Base-by-base conservation (phyloP, 2,113 vertebrate species). In the Hyaena hyaena region DNA sequence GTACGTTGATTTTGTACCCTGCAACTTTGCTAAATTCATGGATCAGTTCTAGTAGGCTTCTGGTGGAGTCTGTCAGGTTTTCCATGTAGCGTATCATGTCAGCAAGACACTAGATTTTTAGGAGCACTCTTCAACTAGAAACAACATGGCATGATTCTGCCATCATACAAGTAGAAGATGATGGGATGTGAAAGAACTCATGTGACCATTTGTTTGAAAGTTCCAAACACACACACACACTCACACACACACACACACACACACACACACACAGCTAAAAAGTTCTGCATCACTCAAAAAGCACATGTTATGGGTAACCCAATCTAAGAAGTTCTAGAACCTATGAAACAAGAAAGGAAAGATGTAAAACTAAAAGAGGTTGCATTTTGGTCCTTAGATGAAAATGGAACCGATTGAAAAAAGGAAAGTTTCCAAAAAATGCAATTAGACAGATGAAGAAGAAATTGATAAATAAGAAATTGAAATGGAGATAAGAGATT, bases 401-500 rank as follows among this genome's bases (percentile, higher is more conserved):
- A 90, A 93, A 79, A 91, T 71, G 50, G 12, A 83, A 10, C 50
- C 81, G 58, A 86, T 0, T 65, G 9, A 43, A 61, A 76, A 66
- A 84, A 81, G 19, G 1, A 43, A 76, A 79, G 33, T 66, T 58
- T 83, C 35, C 65, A 82, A 45, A 55, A 93, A 81, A 65, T 43
- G 2, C 39, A 86, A 76, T 88, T 71, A 28, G 83, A 95, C 95
- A 90, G 63, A 94, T 88, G 61, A 94, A 45, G 33, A 93, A 88
- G 55, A 73, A 95, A 88, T 73, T 76, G 19, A 85, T 85, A 97
- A 93, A 92, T 35, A 96, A 28, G 9, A 39, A 39, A 39, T 39
- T 39, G 39, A 39, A 39, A 66, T 71, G 28, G 35, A 58, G 68
- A 92, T 61, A 63, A 92, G 80, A 90, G 21, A 85, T 23, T 26